Percentiles rank a stretch among this genome's conserved stretches.
These are phyloP conservation scores for Gymnocypris eckloni DNA, from an alignment of 2,797 vertebrate genomes.

Conservation along the genomic window DNA sequence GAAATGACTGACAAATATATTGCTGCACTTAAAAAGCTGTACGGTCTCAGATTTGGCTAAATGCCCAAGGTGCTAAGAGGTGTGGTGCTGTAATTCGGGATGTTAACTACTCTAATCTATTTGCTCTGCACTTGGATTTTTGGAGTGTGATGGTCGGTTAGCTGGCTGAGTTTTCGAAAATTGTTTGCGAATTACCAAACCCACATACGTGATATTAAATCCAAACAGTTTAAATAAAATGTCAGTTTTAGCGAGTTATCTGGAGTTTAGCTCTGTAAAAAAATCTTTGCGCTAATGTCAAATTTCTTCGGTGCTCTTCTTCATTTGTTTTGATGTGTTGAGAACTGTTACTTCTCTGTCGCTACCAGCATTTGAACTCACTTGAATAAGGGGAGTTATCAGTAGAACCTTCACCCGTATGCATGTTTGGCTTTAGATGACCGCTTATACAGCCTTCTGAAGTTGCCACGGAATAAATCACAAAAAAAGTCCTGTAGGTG, in stretches of 20 bases:
- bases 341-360: constrained; percentile 63
- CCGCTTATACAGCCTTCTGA: constrained; percentile 52
- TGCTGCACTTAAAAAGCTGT: constrained; percentile 72
- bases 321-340: constrained; percentile 15
- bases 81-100: constrained; percentile 58
- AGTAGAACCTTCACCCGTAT: constrained; percentile 35
- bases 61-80: constrained; percentile 61
- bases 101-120: constrained; percentile 12
- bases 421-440: constrained; percentile 49
- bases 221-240: neutral
- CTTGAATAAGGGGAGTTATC: constrained; percentile 66
- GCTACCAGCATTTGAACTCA: constrained; percentile 74
- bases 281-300: neutral
- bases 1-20: constrained; percentile 61
- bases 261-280: neutral
- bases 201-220: neutral
- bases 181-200: neutral
- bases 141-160: neutral
- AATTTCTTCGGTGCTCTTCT: constrained; percentile 37
- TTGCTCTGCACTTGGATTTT: constrained; percentile 10
- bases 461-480: constrained; percentile 62
- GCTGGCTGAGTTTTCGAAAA: neutral
- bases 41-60: constrained; percentile 57
- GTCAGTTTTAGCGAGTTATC: constrained; percentile 1
- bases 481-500: constrained; percentile 38